Evolutionary conservation across 1,140 invertebrate species (phyloP).

Genomic region (Nomia melanderi): DNA sequence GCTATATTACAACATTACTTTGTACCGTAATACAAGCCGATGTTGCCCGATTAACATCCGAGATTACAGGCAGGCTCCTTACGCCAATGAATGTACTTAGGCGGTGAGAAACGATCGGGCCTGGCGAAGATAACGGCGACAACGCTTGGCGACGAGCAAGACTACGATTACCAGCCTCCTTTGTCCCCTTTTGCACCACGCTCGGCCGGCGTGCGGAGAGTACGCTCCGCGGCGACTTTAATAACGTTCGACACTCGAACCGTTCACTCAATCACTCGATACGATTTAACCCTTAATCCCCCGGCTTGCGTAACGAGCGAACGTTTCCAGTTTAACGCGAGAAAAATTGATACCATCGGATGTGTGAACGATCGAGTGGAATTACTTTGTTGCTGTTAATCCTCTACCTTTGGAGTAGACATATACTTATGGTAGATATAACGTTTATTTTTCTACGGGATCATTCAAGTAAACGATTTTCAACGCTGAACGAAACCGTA

Average conservation of each 20-base stretch:
- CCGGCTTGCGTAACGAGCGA: too few relatives aligned
- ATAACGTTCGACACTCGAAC: background rate
- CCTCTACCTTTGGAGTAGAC: too few relatives aligned
- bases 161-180: constrained; percentile 38
- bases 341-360: too few relatives aligned
- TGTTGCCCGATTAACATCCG: constrained; percentile 59
- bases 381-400: too few relatives aligned
- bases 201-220: background rate
- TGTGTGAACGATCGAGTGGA: too few relatives aligned
- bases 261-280: background rate
- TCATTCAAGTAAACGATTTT: too few relatives aligned
- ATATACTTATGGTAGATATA: too few relatives aligned
- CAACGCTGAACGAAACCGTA: too few relatives aligned
- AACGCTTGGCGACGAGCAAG: constrained; percentile 34
- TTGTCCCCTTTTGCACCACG: constrained; percentile 37
- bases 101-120: constrained; percentile 64
- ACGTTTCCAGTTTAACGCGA: too few relatives aligned
- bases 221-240: background rate
- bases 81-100: constrained; percentile 55
- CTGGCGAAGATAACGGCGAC: constrained; percentile 52
- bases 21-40: constrained; percentile 42
- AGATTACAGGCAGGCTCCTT: constrained; percentile 49
- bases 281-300: too few relatives aligned
- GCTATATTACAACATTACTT: constrained; percentile 44
- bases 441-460: too few relatives aligned